Evolutionary conservation across 2,888 invertebrate species (phyloP), one percentile per base, ranked within the genome.

Genomic region (Drosophila imparisetae): DNA sequence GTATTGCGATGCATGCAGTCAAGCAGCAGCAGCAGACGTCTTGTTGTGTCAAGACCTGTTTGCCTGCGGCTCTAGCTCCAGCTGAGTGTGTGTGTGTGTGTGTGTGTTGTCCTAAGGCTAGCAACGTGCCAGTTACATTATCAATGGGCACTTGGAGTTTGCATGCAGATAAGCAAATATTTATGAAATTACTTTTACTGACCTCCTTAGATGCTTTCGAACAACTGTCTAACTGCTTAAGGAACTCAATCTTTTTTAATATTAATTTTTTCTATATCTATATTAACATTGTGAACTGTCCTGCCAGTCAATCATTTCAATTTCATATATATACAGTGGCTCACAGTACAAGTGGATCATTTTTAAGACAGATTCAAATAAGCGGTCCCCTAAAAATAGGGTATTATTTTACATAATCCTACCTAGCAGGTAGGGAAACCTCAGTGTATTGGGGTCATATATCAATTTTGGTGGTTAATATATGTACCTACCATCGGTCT

Each of bases 111-210:
- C 50, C 52, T 63, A 42, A 45, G 61, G 49, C 76, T 24, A 59
- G 29, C 45, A 49, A 40, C 45, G 60, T 27, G 38, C 52, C 72
- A 63, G 62, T 42, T 72, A 61, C 34, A 61, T 50, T 55, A 49
- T 50, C 32, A 55, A 62, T 54, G 34, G 58, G 13, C 36, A 34
- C 52, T 52, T n/a, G 18, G 2, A 30, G 66, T 34, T 45, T 48
- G 53, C 53, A 21, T 66, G 48, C 38, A 48, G 50, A 57, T 58
- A 48, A 45, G 57, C 62, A 73, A 69, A 69, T 73, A 69, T 77
- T 72, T 73, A 73, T 78, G 45, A 63, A 50, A 61, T 57, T 59
- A 54, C 52, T 55, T 64, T 45, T 52, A 48, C 60, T 49, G 48
- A 18, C 36, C 34, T 57, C 59, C 24, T n/a, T 34, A 50, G 36